Base-by-base conservation (phyloP, 2,797 vertebrate genomes). In the Taeniopygia guttata region DNA sequence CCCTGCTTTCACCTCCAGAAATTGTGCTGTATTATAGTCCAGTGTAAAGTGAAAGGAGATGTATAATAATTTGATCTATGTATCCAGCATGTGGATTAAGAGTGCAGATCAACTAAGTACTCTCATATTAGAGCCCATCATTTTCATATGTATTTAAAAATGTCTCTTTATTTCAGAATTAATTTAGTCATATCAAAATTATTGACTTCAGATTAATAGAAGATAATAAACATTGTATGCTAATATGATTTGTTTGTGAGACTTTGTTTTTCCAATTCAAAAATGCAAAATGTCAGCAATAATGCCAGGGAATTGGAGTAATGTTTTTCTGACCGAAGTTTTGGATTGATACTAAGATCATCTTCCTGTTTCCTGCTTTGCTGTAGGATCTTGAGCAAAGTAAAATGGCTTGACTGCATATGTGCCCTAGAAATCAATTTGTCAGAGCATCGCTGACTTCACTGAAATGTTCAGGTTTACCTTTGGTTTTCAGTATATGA, bases 11-110 rank as follows among this genome's bases (percentile, higher is more conserved):
- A 87, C 77, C 38, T 55, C 88, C 36, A 80, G 75, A 95, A 87
- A 30, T 49, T 87, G 89, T 90, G 67, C 68, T 95, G 75, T 91
- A 70, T 84, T 90, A 87, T 89, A 88, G 72, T 79, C 55, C 51
- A 70, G 58, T 90, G 67, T 95, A 95, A 94, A 94, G 72, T 75
- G 79, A 63, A 94, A 77, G 66, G 59, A 81, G 83, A 80, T 94
- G 70, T 93, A 93, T 60, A 78, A 21, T 95, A 78, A 78, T 84
- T 90, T n/a, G 45, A 43, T 93, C 0, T 5, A 27, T 89, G 66
- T 95, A 69, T 52, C 56, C 78, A 98, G 97, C 97, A 98, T 97
- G 98, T 96, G 89, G 78, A 90, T 89, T 94, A 97, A 94, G 92
- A 96, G 54, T 89, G 46, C 45, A 66, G 90, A 82, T 96, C 92